Evolutionary conservation across 1,140 invertebrate species (phyloP).

Genomic region (Hestina assimilis): DNA sequence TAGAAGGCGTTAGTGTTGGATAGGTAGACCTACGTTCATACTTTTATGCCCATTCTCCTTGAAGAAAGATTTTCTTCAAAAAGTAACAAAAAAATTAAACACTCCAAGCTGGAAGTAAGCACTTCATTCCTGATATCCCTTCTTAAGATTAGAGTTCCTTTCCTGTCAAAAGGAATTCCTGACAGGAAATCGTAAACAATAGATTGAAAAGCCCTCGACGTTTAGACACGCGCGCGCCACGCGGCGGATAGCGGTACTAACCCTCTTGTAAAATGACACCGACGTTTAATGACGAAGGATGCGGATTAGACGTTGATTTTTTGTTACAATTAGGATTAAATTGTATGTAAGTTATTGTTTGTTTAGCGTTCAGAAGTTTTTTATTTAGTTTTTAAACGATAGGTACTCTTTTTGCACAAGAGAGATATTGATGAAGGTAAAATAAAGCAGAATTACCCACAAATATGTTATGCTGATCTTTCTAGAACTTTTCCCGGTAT

Average conservation of each 20-base stretch:
- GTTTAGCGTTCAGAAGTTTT: not conserved
- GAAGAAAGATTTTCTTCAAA: no score
- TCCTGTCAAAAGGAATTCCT: slow-evolving; percentile 11
- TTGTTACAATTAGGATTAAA: no score
- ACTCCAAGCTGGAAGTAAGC: not conserved
- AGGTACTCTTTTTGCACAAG: not conserved
- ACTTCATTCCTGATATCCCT: slow-evolving; percentile 9
- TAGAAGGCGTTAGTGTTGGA: no score
- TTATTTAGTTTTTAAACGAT: no score
- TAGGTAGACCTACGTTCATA: no score
- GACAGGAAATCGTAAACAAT: slow-evolving; percentile 36
- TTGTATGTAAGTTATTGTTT: no score
- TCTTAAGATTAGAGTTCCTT: not conserved
- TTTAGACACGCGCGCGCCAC: slow-evolving; percentile 58
- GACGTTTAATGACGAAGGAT: slow-evolving; percentile 1
- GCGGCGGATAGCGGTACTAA: slow-evolving; percentile 52
- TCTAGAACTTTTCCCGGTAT: no score
- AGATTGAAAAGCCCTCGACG: slow-evolving; percentile 22
- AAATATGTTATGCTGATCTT: no score
- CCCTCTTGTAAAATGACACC: slow-evolving; percentile 28
- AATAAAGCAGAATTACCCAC: no score
- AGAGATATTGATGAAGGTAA: no score
- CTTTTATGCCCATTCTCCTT: no score
- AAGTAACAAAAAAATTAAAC: not conserved
- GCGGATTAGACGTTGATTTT: slow-evolving; percentile 4